Conservation (phyloP, 2,113 vertebrate species). For the Sylvia atricapilla region DNA sequence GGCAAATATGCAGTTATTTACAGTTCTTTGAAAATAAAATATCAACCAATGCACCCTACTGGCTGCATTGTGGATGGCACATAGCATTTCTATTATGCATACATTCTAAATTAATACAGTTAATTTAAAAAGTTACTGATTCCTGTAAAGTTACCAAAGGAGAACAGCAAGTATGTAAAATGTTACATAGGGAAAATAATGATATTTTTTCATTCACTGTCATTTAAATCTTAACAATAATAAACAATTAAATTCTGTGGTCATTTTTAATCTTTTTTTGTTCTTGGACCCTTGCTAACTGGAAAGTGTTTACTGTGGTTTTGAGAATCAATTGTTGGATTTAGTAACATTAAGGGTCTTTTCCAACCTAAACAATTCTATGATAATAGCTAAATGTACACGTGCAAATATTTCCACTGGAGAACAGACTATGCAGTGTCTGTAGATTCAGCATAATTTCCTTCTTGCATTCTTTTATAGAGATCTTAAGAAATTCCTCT, state of each 20-base stretch:
- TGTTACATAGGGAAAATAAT: neutral
- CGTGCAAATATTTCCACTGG: neutral
- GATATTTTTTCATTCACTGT: neutral
- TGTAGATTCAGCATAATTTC: neutral
- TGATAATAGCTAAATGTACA: neutral
- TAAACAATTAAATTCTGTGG: neutral
- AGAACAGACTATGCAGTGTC: neutral
- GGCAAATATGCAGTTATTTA: neutral
- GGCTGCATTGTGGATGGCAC: neutral
- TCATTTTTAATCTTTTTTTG: neutral
- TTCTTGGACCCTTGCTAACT: neutral
- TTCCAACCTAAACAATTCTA: neutral
- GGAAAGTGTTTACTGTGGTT: neutral
- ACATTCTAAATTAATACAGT: neutral
- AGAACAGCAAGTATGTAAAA: neutral
- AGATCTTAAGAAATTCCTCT: neutral
- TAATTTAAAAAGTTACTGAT: neutral
- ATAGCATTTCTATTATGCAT: neutral
- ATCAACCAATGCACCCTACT: conserved; percentile 22
- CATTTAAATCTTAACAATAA: neutral
- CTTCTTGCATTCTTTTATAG: neutral
- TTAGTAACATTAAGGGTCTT: neutral
- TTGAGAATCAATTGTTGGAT: neutral
- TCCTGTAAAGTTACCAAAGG: neutral
- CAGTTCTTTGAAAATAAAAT: neutral